Evolutionary conservation across 2,797 vertebrate genomes (phyloP), one percentile per base, ranked within the genome.

Genomic region (Glyptemys insculpta): DNA sequence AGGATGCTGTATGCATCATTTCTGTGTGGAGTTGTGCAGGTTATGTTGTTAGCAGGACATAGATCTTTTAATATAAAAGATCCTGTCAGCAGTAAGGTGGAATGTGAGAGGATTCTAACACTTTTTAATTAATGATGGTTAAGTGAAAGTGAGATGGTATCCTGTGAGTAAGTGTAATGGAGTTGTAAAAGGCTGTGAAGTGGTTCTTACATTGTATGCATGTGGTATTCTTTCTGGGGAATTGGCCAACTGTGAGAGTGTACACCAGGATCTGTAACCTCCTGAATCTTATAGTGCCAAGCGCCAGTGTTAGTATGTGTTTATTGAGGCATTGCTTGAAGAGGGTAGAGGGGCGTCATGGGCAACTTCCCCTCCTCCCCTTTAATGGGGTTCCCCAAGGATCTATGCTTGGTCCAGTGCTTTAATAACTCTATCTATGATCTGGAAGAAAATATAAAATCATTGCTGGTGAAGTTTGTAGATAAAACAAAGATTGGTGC

Each of bases 261-360:
- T 68, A 19, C 15, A 2, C n/a, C 62, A 37, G 34, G 62, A 68
- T 68, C 31, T 68, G 62, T n/a, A 68, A 10, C 18, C 62, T 37
- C 18, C 62, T 37, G n/a, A 68, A 68, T 68, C 9, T 37, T 68
- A 31, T 34, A 21, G 62, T 4, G 16, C 18, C 18, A 68, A 21
- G 18, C 8, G 4, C 31, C 16, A n/a, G 8, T 68, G 34, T n/a
- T 4, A 65, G 34, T n/a, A 21, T 19, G 8, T 37, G 18, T 37
- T 12, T 56, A 9, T n/a, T 37, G 34, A 68, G 16, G 62, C 34
- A 97, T 88, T 92, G 94, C 94, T 96, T 97, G 96, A 93, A 92
- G 92, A 49, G 14, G 23, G 15, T 53, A 41, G 79, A 54, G 23
- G 2, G 12, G 12, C 25, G 37, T 29, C 37, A 27, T 37, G 79